phyloP scores from a whole-genome alignment of 2,888 invertebrate genomes.

The Hermaeophaga mercurialis region DNA sequence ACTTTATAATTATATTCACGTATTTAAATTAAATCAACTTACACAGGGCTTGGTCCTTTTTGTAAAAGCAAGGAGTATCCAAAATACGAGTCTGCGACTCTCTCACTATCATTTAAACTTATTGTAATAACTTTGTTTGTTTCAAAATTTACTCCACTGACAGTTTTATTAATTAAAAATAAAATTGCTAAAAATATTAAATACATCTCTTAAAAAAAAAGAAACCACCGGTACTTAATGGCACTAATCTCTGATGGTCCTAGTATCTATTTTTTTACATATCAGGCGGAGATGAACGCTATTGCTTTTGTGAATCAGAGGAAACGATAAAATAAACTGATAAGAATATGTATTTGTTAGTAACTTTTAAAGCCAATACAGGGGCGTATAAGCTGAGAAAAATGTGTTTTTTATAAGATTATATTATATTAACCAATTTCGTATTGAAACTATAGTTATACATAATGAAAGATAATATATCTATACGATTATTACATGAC shows the following conservation, averaged over 20 bases:
- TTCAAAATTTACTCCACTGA: not conserved
- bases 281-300: not conserved
- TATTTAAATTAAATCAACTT: not conserved
- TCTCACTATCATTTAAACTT: not conserved
- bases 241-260: not conserved
- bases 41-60: not conserved
- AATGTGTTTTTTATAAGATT: too few relatives aligned
- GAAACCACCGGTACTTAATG: not conserved
- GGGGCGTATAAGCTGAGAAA: not conserved
- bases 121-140: not conserved
- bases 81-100: conserved; percentile 1
- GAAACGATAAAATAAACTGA: too few relatives aligned
- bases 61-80: conserved; percentile 8
- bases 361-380: not conserved
- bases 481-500: too few relatives aligned
- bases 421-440: too few relatives aligned
- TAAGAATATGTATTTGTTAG: not conserved
- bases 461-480: too few relatives aligned
- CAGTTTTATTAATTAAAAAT: not conserved
- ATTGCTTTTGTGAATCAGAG: not conserved
- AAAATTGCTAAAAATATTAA: not conserved
- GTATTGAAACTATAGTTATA: too few relatives aligned
- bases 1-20: too few relatives aligned
- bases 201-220: not conserved
- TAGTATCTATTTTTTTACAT: not conserved